Conservation (phyloP, 2,888 invertebrate species). For the Drosophila kambysellisi region DNA sequence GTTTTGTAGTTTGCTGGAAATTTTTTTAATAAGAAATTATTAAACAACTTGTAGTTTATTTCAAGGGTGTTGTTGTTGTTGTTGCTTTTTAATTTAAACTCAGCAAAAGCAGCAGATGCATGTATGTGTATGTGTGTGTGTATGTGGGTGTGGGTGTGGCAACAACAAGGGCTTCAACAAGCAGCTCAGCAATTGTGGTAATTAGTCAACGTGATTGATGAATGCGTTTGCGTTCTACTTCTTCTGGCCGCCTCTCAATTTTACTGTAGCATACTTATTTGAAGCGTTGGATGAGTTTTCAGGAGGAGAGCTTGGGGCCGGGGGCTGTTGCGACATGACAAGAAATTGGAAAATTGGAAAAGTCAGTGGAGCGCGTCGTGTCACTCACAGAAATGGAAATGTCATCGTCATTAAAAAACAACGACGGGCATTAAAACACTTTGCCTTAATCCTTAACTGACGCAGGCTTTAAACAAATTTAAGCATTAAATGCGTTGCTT, state of each 20-base stretch:
- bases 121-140: not conserved
- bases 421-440: conserved; percentile 25
- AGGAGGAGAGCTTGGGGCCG: too few relatives aligned
- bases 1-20: conserved; percentile 32
- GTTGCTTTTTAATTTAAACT: conserved; percentile 9
- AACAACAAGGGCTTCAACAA: conserved; percentile 10
- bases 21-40: conserved; percentile 78
- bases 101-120: not conserved
- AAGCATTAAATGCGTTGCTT: conserved; percentile 57
- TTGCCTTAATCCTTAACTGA: conserved; percentile 2
- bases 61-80: conserved; percentile 30
- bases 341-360: conserved; percentile 58
- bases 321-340: conserved; percentile 2
- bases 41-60: conserved; percentile 69
- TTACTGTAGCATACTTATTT: conserved; percentile 54
- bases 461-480: conserved; percentile 38
- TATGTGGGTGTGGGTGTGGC: conserved; percentile 16
- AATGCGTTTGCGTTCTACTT: conserved; percentile 35
- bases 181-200: conserved; percentile 56
- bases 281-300: not conserved
- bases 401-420: conserved; percentile 71
- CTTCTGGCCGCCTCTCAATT: conserved; percentile 5
- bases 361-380: conserved; percentile 46
- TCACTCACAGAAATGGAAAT: conserved; percentile 52
- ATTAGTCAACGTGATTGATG: conserved; percentile 79